Evolutionary conservation across 2,888 invertebrate species (phyloP), one percentile per base, ranked within the genome.

Genomic region (Metalampra italica): DNA sequence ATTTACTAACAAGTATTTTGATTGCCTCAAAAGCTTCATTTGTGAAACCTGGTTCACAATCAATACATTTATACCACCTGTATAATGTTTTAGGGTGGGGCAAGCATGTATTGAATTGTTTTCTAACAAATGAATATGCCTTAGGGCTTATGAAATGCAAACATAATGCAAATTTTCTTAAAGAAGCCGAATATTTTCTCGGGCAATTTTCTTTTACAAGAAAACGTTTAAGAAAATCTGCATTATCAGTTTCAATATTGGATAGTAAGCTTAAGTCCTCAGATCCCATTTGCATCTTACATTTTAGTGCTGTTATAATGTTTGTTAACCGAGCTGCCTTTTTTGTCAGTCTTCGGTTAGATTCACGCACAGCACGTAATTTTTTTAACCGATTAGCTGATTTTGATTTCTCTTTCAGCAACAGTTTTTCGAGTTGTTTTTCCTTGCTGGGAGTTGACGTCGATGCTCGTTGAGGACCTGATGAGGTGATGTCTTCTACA

Each of bases 21-120:
- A 38, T 45, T 2, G 11, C 15, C 5, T 38, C 22, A 29, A 38
- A 45, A 1, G 37, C 9, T 45, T 45, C 37, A 1, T 9, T 29
- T 9, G 37, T 45, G 38, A 45, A 45, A 1, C 37, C 45, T 37
- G 45, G 37, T 12, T 45, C 37, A 22, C 37, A 36, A 22, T 45
- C n/a, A 38, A 45, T 37, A 15, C 38, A 15, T 11, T 37, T 45
- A 32, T 45, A 45, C 45, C 45, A 45, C 3, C 8, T 34, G 32
- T 12, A 37, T 14, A 53, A 22, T 2, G 45, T 51, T 29, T 32
- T 13, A 0, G 45, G 37, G 38, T 51, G 45, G 29, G 46, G 46
- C 29, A 46, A 36, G 12, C 46, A 46, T n/a, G 30, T 40, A 15
- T 44, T 15, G 36, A 22, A 39, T 8, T 12, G 5, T 39, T 39